Base-by-base conservation (phyloP, 2,888 invertebrate genomes). In the Ischnura elegans region DNA sequence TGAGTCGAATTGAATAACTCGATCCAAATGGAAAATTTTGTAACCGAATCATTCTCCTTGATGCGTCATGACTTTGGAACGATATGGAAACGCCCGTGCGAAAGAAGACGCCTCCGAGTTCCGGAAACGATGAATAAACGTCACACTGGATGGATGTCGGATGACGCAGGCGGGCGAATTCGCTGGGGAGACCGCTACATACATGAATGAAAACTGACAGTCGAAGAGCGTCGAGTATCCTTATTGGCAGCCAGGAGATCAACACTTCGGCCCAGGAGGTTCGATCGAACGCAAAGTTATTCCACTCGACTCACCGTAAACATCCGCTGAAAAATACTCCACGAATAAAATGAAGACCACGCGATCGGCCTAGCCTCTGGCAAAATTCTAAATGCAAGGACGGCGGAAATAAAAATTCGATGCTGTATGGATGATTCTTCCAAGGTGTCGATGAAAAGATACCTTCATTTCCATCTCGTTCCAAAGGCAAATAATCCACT, bases 71-170 rank as follows among this genome's bases (percentile, higher is more conserved):
- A 36, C 13, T 29, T 16, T 76, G 25, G 36, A 10, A 13, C 29
- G 76, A 76, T 76, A 29, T n/a, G n/a, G n/a, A 36, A 76, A 36
- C 29, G 76, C 36, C 13, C 76, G 13, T 36, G 6, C 21, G 36
- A 36, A 76, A 76, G 36, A 2, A 13, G 76, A 76, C 76, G 76
- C 76, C 25, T 36, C 76, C 36, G 76, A 29, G 36, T 36, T 76
- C 76, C 76, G 76, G 76, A 76, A 76, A 25, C 76, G 76, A 76
- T 76, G 36, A 36, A 36, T 76, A 76, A 36, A 76, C 36, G 76
- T 76, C 76, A 76, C 76, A 1, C 36, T 8, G 1, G 36, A 76
- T 36, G 29, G 36, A 13, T 21, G 29, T 51, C 51, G 13, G 76
- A 76, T 76, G 76, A 76, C 76, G 76, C 16, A 0, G 36, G 13